phyloP scores from a whole-genome alignment of 2,888 invertebrate species.

The Alitta virens region DNA sequence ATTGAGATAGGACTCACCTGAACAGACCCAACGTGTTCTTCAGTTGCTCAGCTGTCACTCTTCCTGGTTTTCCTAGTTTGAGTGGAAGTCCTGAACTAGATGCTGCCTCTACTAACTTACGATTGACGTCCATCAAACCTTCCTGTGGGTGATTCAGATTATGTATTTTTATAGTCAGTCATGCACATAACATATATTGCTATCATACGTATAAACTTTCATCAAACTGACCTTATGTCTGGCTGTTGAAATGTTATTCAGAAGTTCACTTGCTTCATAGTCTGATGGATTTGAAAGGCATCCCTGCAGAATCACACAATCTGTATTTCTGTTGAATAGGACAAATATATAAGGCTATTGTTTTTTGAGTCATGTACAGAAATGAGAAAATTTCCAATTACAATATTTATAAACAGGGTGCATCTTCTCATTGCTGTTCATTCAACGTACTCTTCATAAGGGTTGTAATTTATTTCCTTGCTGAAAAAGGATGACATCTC shows the following conservation, averaged over 20 bases:
- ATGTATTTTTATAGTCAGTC: too few species aligned
- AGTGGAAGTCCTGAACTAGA: conserved; percentile 42
- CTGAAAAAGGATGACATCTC: conserved; percentile 66
- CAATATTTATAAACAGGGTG: too few species aligned
- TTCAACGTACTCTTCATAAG: conserved; percentile 28
- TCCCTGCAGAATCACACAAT: conserved; percentile 30
- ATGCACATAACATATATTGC: too few species aligned
- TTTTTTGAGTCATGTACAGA: too few species aligned
- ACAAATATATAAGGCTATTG: neutral
- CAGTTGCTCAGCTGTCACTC: conserved; percentile 41
- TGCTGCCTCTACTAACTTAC: conserved; percentile 49
- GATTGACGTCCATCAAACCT: conserved; percentile 51
- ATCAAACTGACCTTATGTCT: conserved; percentile 53
- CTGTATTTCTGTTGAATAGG: neutral
- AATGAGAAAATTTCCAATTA: too few species aligned
- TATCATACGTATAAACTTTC: too few species aligned
- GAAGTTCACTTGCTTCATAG: conserved; percentile 30
- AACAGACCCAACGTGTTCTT: conserved; percentile 38
- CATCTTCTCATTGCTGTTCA: too few species aligned
- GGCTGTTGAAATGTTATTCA: conserved; percentile 35
- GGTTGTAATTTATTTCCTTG: neutral
- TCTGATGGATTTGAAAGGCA: conserved; percentile 40
- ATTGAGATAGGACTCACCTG: conserved; percentile 34
- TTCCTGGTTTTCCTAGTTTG: conserved; percentile 40
- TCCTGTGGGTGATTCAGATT: too few species aligned